These are phyloP conservation scores for Probosciger aterrimus DNA, from an alignment of 2,113 vertebrate genomes.

Conservation along the genomic window DNA sequence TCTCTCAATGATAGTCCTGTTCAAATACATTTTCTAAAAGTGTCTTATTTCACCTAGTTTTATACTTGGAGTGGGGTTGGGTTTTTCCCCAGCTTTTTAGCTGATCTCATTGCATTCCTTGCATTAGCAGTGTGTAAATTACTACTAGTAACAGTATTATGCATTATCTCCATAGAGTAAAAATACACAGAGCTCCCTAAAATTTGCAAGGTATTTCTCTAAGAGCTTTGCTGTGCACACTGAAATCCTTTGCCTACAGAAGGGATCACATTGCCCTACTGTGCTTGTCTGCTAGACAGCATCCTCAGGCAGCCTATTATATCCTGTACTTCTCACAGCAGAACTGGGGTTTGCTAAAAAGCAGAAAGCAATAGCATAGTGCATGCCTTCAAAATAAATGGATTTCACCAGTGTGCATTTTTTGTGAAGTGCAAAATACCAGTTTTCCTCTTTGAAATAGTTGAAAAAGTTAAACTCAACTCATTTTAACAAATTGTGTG, in stretches of 20 bases:
- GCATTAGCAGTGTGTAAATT: neutral
- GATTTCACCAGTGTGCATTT: neutral
- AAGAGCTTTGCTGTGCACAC: neutral
- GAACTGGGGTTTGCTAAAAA: neutral
- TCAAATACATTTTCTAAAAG: neutral
- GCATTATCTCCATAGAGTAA: neutral
- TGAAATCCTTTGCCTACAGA: neutral
- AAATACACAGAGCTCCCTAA: neutral
- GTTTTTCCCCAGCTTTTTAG: neutral
- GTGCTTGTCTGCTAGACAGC: neutral
- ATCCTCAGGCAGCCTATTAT: neutral
- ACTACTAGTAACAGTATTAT: neutral
- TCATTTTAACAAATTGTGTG: neutral
- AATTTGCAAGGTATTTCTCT: neutral
- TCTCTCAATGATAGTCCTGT: neutral
- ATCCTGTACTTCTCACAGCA: neutral
- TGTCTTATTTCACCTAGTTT: neutral
- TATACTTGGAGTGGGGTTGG: neutral
- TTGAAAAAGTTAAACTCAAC: neutral
- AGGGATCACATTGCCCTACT: neutral
- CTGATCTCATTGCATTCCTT: neutral
- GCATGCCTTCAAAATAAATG: neutral
- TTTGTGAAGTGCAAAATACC: neutral
- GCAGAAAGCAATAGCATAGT: neutral
- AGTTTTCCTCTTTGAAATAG: neutral